These are phyloP conservation scores for Drosophila maculinotata DNA, from an alignment of 2,888 invertebrate species.

Conservation along the genomic window DNA sequence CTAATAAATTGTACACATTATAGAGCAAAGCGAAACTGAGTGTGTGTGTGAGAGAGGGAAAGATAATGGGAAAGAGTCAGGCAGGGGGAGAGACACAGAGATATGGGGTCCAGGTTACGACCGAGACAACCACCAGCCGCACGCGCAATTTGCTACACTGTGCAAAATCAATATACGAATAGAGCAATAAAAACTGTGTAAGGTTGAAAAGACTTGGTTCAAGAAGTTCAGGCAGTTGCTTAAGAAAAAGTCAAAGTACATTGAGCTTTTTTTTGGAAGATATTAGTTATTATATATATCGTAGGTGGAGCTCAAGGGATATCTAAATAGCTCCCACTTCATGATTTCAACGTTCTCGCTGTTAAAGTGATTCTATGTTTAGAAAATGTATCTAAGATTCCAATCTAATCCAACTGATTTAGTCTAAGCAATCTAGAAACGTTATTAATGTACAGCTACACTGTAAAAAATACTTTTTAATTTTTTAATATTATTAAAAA, in stretches of 20 bases:
- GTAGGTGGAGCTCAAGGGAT: too few relatives aligned
- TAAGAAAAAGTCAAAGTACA: too few relatives aligned
- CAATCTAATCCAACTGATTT: too few relatives aligned
- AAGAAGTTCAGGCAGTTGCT: too few relatives aligned
- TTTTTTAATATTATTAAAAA: too few relatives aligned
- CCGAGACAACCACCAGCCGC: constrained; percentile 6
- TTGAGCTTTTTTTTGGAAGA: too few relatives aligned
- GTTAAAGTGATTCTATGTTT: neutral
- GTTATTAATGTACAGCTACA: constrained; percentile 4
- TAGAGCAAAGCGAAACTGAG: constrained; percentile 31
- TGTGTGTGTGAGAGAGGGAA: constrained; percentile 2
- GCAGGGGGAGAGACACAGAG: neutral
- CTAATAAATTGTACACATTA: constrained; percentile 74
- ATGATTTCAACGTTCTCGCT: too few relatives aligned
- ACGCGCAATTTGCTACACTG: constrained; percentile 34
- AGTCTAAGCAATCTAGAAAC: constrained; percentile 6
- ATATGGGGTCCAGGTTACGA: constrained; percentile 21
- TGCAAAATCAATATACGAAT: constrained; percentile 14
- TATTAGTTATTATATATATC: too few relatives aligned
- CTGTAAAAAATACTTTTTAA: constrained; percentile 6
- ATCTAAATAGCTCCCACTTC: too few relatives aligned
- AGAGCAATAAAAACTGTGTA: neutral
- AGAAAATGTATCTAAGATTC: neutral
- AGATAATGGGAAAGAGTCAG: neutral
- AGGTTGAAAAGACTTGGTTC: neutral